Conservation (phyloP, 2,888 invertebrate genomes). For the Drosophila meridionalis region DNA sequence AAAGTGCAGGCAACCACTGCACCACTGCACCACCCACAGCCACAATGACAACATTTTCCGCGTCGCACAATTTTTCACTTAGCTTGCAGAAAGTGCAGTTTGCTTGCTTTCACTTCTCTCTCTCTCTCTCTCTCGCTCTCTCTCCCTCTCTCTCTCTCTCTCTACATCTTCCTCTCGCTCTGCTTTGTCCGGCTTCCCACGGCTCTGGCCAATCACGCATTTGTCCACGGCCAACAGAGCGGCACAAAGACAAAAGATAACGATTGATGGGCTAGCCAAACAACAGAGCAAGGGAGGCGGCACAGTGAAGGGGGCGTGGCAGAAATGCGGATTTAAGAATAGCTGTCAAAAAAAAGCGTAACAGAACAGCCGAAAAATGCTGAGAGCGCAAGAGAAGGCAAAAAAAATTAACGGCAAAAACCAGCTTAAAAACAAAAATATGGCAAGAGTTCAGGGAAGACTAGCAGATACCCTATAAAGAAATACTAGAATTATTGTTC, state of each 20-base stretch:
- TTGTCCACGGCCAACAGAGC: conserved; percentile 49
- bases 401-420: conserved; percentile 40
- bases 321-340: conserved; percentile 38
- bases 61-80: conserved; percentile 61
- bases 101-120: conserved; percentile 1
- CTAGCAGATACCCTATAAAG: conserved; percentile 4
- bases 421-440: conserved; percentile 10
- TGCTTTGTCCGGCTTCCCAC: conserved; percentile 45
- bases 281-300: background rate
- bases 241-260: conserved; percentile 46
- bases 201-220: conserved; percentile 72
- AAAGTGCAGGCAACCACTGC: conserved; percentile 1
- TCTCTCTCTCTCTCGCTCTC: background rate
- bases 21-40: conserved; percentile 8
- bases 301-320: background rate
- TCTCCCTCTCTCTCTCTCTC: background rate
- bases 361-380: conserved; percentile 42
- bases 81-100: conserved; percentile 58
- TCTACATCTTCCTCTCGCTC: background rate
- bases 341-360: conserved; percentile 38
- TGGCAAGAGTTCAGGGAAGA: background rate
- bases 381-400: conserved; percentile 19
- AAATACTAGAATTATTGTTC: too few relatives aligned
- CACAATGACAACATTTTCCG: conserved; percentile 60
- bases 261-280: conserved; percentile 29